These are phyloP conservation scores for Colistium nudipinnis DNA, from an alignment of 2,113 vertebrate species.

Conservation along the genomic window DNA sequence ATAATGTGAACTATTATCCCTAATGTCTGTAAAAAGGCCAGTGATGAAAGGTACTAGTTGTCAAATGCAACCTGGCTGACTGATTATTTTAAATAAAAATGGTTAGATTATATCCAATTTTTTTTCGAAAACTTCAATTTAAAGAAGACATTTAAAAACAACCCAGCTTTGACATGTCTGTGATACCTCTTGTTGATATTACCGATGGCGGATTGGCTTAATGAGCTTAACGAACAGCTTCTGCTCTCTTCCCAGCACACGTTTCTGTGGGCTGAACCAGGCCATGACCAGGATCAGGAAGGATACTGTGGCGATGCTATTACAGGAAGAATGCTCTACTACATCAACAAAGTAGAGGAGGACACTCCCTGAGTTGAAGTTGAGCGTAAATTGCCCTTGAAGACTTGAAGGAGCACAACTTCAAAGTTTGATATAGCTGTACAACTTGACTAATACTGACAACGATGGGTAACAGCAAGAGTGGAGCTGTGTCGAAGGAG, in stretches of 20 bases:
- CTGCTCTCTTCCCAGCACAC: conserved; percentile 58
- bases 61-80: no score
- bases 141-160: background rate
- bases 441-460: conserved; percentile 8
- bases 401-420: background rate
- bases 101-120: background rate
- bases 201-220: conserved; percentile 50
- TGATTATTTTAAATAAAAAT: background rate
- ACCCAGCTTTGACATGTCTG: conserved; percentile 11
- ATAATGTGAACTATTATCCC: no score
- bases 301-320: background rate
- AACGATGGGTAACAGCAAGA: conserved; percentile 78
- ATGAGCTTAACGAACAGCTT: conserved; percentile 52
- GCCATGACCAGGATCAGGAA: conserved; percentile 27
- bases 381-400: background rate
- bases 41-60: no score
- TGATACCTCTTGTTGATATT: conserved; percentile 36
- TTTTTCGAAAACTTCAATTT: background rate
- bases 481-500: conserved; percentile 75
- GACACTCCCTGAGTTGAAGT: background rate
- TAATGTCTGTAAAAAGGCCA: no score
- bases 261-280: conserved; percentile 17
- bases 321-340: background rate
- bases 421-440: background rate
- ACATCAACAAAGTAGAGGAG: conserved; percentile 12